Evolutionary conservation across 1,140 invertebrate genomes (phyloP), one percentile per base, ranked within the genome.

Genomic region (Diachasma alloeum): DNA sequence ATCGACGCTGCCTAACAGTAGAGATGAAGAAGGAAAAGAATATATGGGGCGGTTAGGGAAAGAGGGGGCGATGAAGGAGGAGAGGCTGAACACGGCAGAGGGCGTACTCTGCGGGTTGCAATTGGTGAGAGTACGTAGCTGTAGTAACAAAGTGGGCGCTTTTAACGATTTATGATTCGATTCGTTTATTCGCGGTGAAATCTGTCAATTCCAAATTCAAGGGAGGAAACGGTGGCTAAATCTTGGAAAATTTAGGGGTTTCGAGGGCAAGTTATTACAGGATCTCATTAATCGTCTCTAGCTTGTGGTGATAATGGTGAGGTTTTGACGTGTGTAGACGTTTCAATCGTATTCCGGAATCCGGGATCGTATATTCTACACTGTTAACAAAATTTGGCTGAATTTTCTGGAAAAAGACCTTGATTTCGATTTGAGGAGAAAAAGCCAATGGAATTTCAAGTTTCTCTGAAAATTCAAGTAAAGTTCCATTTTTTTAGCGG

Each of bases 121-220:
- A 72, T 44, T 53, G 48, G 42, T 17, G 48, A 72, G 26, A 72
- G 70, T 72, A 72, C 48, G 70, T 46, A 72, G 31, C 66, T 72
- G 72, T 70, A 59, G 74, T 79, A 79, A 79, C 76, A 71, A 82
- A 80, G 46, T 59, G 67, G 22, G 59, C 80, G 77, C 79, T 81
- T 82, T 85, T 83, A 85, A 79, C 85, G 83, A 86, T 86, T 86
- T 86, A 86, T 85, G 82, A 81, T 74, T 78, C 82, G 81, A 84
- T 83, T 83, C 80, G 78, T 73, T 68, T 78, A 68, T 63, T 63
- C 78, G 73, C 80, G 78, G 9, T 76, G 53, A 59, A 66, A 74
- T 74, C 72, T 74, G 72, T 42, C 53, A 74, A 66, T 39, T 74
- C 19, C 31, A 42, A n/a, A 66, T 44, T 68, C 56, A 22, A 42